A percentile compares a stretch with the other conserved stretches of the same genome.
These are phyloP conservation scores for Protaetia brevitarsis DNA, from an alignment of 1,140 invertebrate species.

Conservation along the genomic window DNA sequence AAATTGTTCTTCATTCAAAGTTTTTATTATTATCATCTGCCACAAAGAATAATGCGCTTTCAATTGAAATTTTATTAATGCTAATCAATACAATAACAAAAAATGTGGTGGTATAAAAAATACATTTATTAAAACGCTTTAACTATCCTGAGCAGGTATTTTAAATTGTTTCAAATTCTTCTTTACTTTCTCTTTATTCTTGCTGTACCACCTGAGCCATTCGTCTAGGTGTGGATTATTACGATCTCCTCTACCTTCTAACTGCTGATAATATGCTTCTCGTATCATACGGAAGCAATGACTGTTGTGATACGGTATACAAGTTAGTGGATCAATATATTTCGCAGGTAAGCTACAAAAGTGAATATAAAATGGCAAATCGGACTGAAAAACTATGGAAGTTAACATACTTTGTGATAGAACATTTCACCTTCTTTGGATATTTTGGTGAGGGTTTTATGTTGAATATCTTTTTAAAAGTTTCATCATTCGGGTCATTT, in stretches of 20 bases:
- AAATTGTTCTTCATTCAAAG: no score
- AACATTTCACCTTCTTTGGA: conserved; percentile 59
- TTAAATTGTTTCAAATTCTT: neutral
- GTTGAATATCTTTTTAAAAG: conserved; percentile 69
- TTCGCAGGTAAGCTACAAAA: conserved; percentile 62
- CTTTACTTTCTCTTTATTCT: conserved; percentile 49
- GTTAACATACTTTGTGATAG: conserved; percentile 68
- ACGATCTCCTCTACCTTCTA: conserved; percentile 69
- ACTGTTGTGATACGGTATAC: conserved; percentile 79
- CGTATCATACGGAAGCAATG: conserved; percentile 83
- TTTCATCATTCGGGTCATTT: conserved; percentile 79
- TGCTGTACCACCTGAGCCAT: conserved; percentile 71
- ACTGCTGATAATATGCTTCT: conserved; percentile 86
- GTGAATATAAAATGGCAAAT: no score
- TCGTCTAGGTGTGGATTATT: conserved; percentile 61
- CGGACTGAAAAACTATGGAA: neutral
- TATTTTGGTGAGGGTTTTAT: conserved; percentile 53
- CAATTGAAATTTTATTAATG: neutral
- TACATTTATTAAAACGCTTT: conserved; percentile 12
- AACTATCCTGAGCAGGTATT: neutral
- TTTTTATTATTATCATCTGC: neutral
- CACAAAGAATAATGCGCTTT: neutral
- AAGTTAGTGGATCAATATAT: conserved; percentile 90
- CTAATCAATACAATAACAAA: neutral
- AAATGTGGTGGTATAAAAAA: neutral